Evolutionary conservation across 1,140 invertebrate genomes (phyloP).

Genomic region (Sogatella furcifera): DNA sequence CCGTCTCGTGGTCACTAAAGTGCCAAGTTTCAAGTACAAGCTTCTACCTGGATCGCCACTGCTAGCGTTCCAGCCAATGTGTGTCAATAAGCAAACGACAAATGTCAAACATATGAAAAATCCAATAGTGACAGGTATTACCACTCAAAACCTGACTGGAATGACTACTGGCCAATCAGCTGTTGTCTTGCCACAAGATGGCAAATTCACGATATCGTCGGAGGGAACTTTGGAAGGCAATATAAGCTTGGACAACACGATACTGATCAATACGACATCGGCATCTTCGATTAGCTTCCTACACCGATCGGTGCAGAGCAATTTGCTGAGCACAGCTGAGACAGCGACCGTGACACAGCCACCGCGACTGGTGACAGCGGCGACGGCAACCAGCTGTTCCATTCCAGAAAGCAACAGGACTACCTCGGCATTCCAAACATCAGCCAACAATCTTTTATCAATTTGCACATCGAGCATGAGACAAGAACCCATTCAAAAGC

Average conservation of each 20-base stretch:
- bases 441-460: too few relatives aligned
- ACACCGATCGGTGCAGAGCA: slow-evolving; percentile 1
- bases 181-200: slow-evolving; percentile 23
- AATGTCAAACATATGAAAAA: slow-evolving; percentile 24
- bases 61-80: slow-evolving; percentile 23
- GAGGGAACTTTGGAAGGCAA: slow-evolving; percentile 8
- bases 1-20: slow-evolving; percentile 25
- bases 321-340: too few relatives aligned
- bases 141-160: slow-evolving; percentile 19
- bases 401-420: background rate
- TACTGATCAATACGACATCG: slow-evolving; percentile 18
- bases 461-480: too few relatives aligned
- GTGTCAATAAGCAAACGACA: slow-evolving; percentile 18
- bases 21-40: slow-evolving; percentile 12
- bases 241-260: slow-evolving; percentile 20
- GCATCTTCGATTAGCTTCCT: slow-evolving; percentile 17
- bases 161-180: slow-evolving; percentile 20
- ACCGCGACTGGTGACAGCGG: background rate
- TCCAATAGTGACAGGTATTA: slow-evolving; percentile 16
- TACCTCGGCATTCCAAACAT: too few relatives aligned
- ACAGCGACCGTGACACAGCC: background rate
- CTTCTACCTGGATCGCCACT: slow-evolving; percentile 15
- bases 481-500: too few relatives aligned
- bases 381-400: background rate
- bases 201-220: slow-evolving; percentile 18